A percentile compares a stretch with the other conserved stretches of the same genome.
Conservation (phyloP, 2,888 invertebrate genomes). For the Cheilosia variabilis region DNA sequence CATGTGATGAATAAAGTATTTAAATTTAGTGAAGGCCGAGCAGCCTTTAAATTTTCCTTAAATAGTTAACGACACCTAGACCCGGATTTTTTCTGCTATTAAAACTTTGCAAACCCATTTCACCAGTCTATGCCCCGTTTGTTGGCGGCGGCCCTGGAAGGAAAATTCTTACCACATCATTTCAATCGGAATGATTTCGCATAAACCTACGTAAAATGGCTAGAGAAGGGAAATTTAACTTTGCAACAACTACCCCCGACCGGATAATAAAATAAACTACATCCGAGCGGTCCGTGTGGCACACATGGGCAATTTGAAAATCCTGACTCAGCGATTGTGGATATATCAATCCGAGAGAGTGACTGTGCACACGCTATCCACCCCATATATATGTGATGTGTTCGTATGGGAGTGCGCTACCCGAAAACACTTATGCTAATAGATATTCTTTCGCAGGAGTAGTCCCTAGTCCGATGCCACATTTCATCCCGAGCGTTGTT, state of each 20-base stretch:
- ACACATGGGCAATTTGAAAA: slow-evolving; percentile 75
- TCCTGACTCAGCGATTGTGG: slow-evolving; percentile 73
- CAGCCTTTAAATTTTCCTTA: slow-evolving; percentile 26
- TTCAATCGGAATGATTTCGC: slow-evolving; percentile 75
- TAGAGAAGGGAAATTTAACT: slow-evolving; percentile 60
- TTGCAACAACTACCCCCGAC: slow-evolving; percentile 71
- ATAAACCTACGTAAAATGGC: slow-evolving; percentile 66
- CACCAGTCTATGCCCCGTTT: slow-evolving; percentile 2
- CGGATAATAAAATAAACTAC: slow-evolving; percentile 76
- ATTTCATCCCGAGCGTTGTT: slow-evolving; percentile 56
- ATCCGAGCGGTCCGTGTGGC: slow-evolving; percentile 73
- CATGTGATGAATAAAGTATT: too few species aligned
- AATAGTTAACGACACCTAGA: slow-evolving; percentile 50
- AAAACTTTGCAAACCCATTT: slow-evolving; percentile 48
- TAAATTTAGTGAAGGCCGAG: background rate
- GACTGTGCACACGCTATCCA: slow-evolving; percentile 37
- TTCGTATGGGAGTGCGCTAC: slow-evolving; percentile 22
- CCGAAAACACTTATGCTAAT: slow-evolving; percentile 74
- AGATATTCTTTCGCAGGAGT: slow-evolving; percentile 73
- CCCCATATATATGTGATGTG: background rate
- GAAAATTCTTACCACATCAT: slow-evolving; percentile 71
- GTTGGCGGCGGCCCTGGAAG: slow-evolving; percentile 35
- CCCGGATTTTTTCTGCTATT: slow-evolving; percentile 31
- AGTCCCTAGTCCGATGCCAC: slow-evolving; percentile 37
- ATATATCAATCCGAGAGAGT: slow-evolving; percentile 61